Evolutionary conservation across 2,888 invertebrate species (phyloP).

Genomic region (Acanthosoma haemorrhoidale): DNA sequence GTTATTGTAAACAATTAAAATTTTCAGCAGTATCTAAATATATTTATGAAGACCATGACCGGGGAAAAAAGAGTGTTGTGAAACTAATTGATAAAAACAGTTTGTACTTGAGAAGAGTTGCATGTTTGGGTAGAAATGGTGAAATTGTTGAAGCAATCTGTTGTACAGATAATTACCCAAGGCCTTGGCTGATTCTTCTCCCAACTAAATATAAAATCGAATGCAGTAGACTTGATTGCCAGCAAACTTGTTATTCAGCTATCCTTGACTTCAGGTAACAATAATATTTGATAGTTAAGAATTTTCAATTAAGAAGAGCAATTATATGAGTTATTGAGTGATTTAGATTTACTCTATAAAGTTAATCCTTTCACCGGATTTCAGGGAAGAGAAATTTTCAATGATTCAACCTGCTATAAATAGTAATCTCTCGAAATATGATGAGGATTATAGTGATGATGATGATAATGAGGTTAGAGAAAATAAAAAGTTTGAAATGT

Average conservation of each 20-base stretch:
- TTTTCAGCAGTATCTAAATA: neutral
- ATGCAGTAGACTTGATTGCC: neutral
- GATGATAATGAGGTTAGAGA: neutral
- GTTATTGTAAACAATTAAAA: no score
- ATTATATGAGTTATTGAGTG: no score
- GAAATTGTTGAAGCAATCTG: conserved; percentile 11
- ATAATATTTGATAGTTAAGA: neutral
- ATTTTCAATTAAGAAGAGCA: neutral
- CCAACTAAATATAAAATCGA: neutral
- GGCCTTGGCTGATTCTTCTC: conserved; percentile 10
- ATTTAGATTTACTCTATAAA: no score
- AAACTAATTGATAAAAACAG: neutral
- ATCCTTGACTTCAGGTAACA: neutral
- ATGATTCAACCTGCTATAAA: neutral
- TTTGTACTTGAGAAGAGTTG: neutral
- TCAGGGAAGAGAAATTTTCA: neutral
- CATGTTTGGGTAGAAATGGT: neutral
- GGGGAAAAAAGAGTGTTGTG: no score
- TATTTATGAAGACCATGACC: neutral
- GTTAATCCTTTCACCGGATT: neutral
- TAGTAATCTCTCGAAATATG: no score
- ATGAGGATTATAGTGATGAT: no score
- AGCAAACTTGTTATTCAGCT: neutral
- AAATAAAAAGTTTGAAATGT: no score
- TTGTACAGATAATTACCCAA: neutral